Evolutionary conservation across 2,113 vertebrate species (phyloP).

Genomic region (Lepus timidus): DNA sequence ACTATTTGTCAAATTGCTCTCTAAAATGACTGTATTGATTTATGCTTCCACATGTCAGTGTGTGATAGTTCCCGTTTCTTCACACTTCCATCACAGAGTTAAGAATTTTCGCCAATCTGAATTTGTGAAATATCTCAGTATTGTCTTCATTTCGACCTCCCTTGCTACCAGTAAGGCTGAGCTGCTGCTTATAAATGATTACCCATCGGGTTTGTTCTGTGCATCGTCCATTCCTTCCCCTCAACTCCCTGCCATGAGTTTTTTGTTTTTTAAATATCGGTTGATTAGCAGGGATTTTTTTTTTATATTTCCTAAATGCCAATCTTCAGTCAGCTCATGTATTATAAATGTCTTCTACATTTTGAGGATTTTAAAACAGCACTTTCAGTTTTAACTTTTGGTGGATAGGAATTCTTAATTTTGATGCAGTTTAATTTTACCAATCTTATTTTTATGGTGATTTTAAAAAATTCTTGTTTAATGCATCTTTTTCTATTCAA

Average conservation of each 20-base stretch:
- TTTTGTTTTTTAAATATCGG: not conserved
- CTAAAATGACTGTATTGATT: not conserved
- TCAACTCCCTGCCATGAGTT: not conserved
- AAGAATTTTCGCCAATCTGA: not conserved
- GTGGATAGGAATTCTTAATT: not conserved
- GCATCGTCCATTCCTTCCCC: not conserved
- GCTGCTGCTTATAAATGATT: not conserved
- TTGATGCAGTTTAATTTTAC: not conserved
- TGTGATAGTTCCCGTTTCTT: not conserved
- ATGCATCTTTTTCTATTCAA: not conserved
- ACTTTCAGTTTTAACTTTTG: not conserved
- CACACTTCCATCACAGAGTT: not conserved
- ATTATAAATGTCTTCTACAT: not conserved
- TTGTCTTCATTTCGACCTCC: not conserved
- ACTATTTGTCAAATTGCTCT: not conserved
- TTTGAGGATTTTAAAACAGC: not conserved
- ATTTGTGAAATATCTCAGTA: not conserved
- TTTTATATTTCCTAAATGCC: not conserved
- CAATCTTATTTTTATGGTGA: not conserved
- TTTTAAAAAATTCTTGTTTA: not conserved
- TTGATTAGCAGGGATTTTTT: not conserved
- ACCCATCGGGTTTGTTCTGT: not conserved
- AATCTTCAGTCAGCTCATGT: not conserved
- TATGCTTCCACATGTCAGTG: rapidly evolving
- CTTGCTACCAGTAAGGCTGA: not conserved